These are phyloP conservation scores for Cyprinodon tularosa DNA, from an alignment of 2,113 vertebrate species.

Conservation along the genomic window DNA sequence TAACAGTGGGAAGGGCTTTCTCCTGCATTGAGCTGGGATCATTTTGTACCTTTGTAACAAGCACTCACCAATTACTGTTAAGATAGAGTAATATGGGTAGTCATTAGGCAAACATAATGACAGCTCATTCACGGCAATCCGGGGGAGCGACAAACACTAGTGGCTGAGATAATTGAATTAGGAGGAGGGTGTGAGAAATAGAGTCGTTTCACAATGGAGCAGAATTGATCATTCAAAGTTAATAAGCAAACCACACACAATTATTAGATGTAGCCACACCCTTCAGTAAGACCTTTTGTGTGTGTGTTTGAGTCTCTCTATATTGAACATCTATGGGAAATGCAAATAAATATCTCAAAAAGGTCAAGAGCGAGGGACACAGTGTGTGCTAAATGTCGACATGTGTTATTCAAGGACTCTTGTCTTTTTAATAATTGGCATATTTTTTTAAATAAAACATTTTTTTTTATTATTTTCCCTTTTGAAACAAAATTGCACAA, in stretches of 20 bases:
- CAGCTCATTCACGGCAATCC: conserved; percentile 64
- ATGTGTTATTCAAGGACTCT: conserved; percentile 73
- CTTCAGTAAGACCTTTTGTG: conserved; percentile 25
- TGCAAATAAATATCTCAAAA: conserved; percentile 70
- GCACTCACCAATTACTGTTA: conserved; percentile 61
- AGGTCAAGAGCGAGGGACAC: conserved; percentile 69
- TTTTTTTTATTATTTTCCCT: conserved; percentile 49
- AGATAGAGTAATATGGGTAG: conserved; percentile 57
- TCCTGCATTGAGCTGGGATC: conserved; percentile 46
- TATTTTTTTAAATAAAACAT: conserved; percentile 55
- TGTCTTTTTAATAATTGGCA: conserved; percentile 60
- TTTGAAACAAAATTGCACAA: conserved; percentile 56
- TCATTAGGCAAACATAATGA: conserved; percentile 76
- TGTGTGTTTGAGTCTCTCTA: conserved; percentile 23
- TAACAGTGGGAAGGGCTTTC: conserved; percentile 16
- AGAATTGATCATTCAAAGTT: conserved; percentile 72
- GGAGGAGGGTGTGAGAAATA: conserved; percentile 63
- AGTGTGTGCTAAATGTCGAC: conserved; percentile 75
- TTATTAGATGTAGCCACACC: conserved; percentile 65
- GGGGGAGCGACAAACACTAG: conserved; percentile 64
- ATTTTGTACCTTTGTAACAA: conserved; percentile 65
- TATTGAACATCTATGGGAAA: conserved; percentile 36
- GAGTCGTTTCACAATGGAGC: conserved; percentile 49
- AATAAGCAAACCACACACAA: conserved; percentile 63
- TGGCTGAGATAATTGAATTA: conserved; percentile 74